Base-by-base conservation (phyloP, 2,888 invertebrate species). In the Habrosyne pyritoides region DNA sequence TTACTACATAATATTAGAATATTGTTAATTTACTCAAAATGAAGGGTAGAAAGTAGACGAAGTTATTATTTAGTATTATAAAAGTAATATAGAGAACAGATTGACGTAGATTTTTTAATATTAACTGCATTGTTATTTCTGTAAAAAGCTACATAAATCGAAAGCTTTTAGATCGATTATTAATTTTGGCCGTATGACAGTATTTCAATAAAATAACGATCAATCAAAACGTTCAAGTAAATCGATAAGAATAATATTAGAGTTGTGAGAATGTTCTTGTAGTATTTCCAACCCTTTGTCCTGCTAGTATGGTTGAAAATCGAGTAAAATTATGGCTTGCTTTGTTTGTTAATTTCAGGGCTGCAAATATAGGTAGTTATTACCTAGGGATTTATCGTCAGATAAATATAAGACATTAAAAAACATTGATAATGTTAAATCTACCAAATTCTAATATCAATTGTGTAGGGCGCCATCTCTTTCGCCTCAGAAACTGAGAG, bases 31-130 rank as follows among this genome's bases (percentile, higher is more conserved):
- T 52, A 46, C 21, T 26, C 6, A 36, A 21, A 28, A 36, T 8
- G 21, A 36, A 8, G 21, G 52, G 42, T 24, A 14, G 22, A 10
- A 33, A 33, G 2, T n/a, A n/a, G 33, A 36, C n/a, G 46, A 46
- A 21, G 61, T 66, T 57, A 55, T 69, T 65, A 65, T 60, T 53
- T 60, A 56, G 56, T 59, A 50, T 28, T 21, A 53, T 28, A 46
- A 51, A 42, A 22, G 26, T 26, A 8, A 24, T 30, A 7, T 28
- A 50, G 28, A 50, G 21, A 28, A n/a, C n/a, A n/a, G n/a, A n/a
- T n/a, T n/a, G n/a, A n/a, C n/a, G n/a, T n/a, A n/a, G n/a, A n/a
- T n/a, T n/a, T n/a, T n/a, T n/a, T n/a, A n/a, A n/a, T n/a, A n/a
- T n/a, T n/a, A n/a, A n/a, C n/a, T n/a, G n/a, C n/a, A n/a, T n/a